Percentiles rank a stretch among this genome's conserved stretches.
Conservation (phyloP, 2,113 vertebrate genomes). For the Fulmarus glacialis region DNA sequence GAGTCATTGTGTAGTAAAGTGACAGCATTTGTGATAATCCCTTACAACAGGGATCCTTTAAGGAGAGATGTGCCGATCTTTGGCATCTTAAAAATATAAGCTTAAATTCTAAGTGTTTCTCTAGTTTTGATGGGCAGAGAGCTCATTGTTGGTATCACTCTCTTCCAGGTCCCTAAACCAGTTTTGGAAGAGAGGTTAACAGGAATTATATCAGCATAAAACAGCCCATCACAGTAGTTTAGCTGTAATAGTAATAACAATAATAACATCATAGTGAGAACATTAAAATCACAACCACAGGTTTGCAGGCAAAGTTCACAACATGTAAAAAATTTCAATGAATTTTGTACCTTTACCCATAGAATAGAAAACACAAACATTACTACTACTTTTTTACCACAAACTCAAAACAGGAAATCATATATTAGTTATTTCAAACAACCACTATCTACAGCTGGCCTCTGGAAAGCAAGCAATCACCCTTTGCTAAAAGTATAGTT, state of each 20-base stretch:
- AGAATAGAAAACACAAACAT: neutral
- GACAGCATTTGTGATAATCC: neutral
- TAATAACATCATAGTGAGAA: neutral
- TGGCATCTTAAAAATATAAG: neutral
- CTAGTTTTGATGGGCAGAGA: neutral
- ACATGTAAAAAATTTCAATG: neutral
- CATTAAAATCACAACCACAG: neutral
- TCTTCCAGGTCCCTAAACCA: neutral
- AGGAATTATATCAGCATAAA: neutral
- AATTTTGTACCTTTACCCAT: neutral
- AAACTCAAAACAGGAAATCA: conserved; percentile 31
- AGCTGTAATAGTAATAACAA: neutral
- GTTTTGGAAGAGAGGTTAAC: neutral
- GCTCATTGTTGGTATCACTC: neutral
- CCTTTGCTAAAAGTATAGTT: neutral
- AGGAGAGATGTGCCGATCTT: neutral
- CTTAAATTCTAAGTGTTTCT: neutral
- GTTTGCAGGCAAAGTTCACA: neutral
- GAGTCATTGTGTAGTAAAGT: neutral
- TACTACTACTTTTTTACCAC: neutral
- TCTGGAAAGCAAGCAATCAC: neutral
- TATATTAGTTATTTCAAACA: conserved; percentile 15
- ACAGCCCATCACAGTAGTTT: neutral
- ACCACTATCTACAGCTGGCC: neutral
- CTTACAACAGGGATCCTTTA: neutral